A percentile compares a stretch with the other conserved stretches of the same genome.
phyloP scores from a whole-genome alignment of 2,888 invertebrate species.

The Lymantria monacha region DNA sequence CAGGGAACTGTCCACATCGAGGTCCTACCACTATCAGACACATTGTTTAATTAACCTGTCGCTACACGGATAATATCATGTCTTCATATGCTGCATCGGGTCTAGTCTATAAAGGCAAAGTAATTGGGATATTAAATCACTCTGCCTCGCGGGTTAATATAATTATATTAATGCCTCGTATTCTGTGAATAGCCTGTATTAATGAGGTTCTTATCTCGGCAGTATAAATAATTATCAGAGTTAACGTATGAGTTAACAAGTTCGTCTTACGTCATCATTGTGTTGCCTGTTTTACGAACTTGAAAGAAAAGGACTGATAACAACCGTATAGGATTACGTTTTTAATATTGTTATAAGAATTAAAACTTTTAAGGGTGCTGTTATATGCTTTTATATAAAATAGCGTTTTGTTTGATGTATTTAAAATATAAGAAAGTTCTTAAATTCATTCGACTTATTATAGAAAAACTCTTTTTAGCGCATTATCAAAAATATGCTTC shows the following conservation, averaged over 20 bases:
- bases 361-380: conserved; percentile 10
- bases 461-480: not conserved
- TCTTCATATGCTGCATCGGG: too few relatives aligned
- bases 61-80: too few relatives aligned
- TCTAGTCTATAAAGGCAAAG: too few relatives aligned
- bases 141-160: too few relatives aligned
- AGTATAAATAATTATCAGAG: not conserved
- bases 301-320: conserved; percentile 5
- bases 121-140: too few relatives aligned
- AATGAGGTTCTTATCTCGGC: not conserved
- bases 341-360: conserved; percentile 16
- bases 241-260: conserved; percentile 11
- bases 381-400: not conserved
- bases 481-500: too few relatives aligned
- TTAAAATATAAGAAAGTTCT: not conserved
- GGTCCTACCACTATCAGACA: too few relatives aligned
- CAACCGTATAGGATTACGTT: conserved; percentile 34
- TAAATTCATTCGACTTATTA: not conserved
- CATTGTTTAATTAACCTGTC: too few relatives aligned
- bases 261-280: conserved; percentile 4
- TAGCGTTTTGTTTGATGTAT: not conserved
- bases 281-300: conserved; percentile 21
- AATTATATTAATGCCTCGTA: not conserved
- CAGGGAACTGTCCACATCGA: too few relatives aligned
- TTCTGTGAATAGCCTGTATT: not conserved